phyloP scores from a whole-genome alignment of 2,888 invertebrate species.

The Protonemura montana region DNA sequence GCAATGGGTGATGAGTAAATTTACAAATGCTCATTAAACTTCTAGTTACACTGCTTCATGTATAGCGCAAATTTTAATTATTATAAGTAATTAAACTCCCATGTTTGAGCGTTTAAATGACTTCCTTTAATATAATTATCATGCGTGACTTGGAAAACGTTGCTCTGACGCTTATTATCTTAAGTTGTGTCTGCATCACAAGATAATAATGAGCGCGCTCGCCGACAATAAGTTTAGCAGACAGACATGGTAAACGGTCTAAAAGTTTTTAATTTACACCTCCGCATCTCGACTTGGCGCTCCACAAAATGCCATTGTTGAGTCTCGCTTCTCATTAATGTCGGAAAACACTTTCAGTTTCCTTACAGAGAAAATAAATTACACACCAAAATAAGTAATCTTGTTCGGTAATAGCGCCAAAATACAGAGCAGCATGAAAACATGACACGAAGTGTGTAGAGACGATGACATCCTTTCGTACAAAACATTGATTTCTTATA shows the following conservation, averaged over 20 bases:
- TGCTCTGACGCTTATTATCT: conserved; percentile 2
- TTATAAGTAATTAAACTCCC: conserved; percentile 12
- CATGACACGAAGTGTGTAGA: too few relatives aligned
- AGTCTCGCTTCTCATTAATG: not conserved
- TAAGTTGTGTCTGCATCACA: conserved; percentile 7
- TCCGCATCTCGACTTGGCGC: not conserved
- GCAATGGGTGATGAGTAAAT: not conserved
- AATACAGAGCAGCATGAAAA: not conserved
- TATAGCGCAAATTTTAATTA: not conserved
- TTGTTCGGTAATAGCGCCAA: not conserved
- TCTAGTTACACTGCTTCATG: not conserved
- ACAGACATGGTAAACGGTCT: not conserved
- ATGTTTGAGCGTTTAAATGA: conserved; percentile 12
- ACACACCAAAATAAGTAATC: not conserved
- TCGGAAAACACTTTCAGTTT: not conserved
- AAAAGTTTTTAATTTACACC: not conserved
- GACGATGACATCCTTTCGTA: too few relatives aligned
- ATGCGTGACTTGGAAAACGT: not conserved
- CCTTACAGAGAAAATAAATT: not conserved
- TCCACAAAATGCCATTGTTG: not conserved
- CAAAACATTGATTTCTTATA: too few relatives aligned
- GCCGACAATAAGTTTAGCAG: not conserved
- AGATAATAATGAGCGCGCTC: not conserved
- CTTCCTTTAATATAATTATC: conserved; percentile 12
- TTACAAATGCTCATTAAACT: not conserved